Evolutionary conservation across 2,888 invertebrate genomes (phyloP), one percentile per base, ranked within the genome.

Genomic region (Ornithoptera alexandrae): DNA sequence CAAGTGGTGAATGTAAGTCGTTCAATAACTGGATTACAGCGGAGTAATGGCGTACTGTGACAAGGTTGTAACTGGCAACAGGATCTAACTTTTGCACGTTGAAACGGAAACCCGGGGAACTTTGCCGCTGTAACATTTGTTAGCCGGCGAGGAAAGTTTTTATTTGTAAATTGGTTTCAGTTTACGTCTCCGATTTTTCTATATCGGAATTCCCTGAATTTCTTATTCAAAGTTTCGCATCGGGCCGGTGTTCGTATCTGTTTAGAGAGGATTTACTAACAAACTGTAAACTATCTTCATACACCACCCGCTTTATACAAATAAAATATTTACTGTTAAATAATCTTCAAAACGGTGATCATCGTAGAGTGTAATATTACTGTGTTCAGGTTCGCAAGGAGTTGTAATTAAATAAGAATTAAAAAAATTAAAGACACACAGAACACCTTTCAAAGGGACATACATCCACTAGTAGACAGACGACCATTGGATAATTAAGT

Each of bases 31-130:
- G 12, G n/a, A 61, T 65, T 65, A 67, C n/a, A 65, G 56, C n/a
- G 0, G 57, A 5, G 61, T 65, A 62, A 62, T 46, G 46, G 42
- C 42, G 46, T 69, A 69, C 62, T 75, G 66, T 72, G 74, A 76
- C 75, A 76, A 64, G 66, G 73, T 74, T 75, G 74, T 75, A 73
- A 74, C 74, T 71, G 60, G 63, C 72, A 71, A 72, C 67, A 39
- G 65, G 70, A 62, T 68, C 65, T 65, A 76, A 73, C 66, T 75
- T 71, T 62, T 65, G 71, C 69, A 62, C 72, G 71, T 71, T 71
- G 74, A 75, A 78, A 77, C 77, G 73, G 74, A 78, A 77, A 69
- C 78, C 74, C 72, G 63, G 71, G 68, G 70, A 76, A 78, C 74
- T 78, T 77, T 76, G 76, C 74, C 77, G 70, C 73, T 71, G 74